Base-by-base conservation (phyloP, 2,113 vertebrate species). In the Calypte anna region DNA sequence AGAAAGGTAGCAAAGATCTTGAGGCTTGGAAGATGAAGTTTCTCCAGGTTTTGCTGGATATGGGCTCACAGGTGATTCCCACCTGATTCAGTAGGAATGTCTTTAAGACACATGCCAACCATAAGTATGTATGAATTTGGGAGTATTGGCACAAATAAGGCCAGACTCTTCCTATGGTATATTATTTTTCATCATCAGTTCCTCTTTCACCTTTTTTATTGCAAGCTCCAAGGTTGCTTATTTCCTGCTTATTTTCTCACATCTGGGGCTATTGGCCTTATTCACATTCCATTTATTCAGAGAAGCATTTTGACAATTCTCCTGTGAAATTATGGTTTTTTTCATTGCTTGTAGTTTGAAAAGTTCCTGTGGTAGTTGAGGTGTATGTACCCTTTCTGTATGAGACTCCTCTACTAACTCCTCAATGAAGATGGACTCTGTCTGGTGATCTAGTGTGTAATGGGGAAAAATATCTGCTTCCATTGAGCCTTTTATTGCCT, bases 231-330 rank as follows among this genome's bases (percentile, higher is more conserved):
- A 38, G 17, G 7, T 33, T 76, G 24, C 0, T 2, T 48, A 40
- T 89, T 76, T 88, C 62, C 79, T 86, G 31, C 20, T 57, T 1
- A 16, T 91, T 86, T 88, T 86, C 38, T 82, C 24, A 82, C 17
- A 10, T 79, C 5, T 0, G 0, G n/a, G 77, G 7, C 10, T 54
- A 61, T 38, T 68, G n/a, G 77, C 7, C 10, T 59, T 54, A 61
- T 38, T 68, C 17, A 67, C 14, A 15, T 43, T 68, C 44, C 75
- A 22, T 13, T 84, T 33, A 61, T 53, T 83, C 25, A 27, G 46
- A 66, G 2, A 7, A 28, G 14, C 81, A 6, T 57, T 91, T 66
- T 54, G 18, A 50, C 43, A 70, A 14, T 28, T 5, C 3, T 62
- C 25, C 14, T 81, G 36, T 80, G 84, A 66, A 81, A 69, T 57